Conservation (phyloP, 2,888 invertebrate species). For the Drosophila merina region DNA sequence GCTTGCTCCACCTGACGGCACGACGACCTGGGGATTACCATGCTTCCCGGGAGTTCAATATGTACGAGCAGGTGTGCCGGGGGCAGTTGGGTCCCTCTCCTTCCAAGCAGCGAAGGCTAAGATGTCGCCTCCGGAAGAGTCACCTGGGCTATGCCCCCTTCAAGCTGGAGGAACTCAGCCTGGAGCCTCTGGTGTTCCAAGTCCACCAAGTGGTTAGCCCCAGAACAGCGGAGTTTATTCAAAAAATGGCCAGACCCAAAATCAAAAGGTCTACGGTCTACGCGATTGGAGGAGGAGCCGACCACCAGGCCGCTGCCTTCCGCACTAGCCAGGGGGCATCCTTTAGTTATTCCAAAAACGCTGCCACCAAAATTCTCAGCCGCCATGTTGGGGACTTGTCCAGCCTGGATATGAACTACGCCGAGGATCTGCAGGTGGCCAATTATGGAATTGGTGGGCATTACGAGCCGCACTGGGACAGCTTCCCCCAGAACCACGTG, state of each 20-base stretch:
- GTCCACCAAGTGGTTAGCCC: constrained; percentile 86
- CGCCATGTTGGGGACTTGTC: constrained; percentile 88
- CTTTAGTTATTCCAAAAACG: constrained; percentile 81
- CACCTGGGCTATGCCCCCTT: constrained; percentile 72
- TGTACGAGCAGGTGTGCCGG: constrained; percentile 84
- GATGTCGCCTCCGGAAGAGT: constrained; percentile 58
- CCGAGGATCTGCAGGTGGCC: constrained; percentile 87
- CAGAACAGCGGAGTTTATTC: constrained; percentile 85
- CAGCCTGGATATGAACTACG: constrained; percentile 85
- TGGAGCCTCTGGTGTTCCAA: constrained; percentile 85
- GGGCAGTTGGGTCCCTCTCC: constrained; percentile 53
- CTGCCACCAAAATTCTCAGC: constrained; percentile 81
- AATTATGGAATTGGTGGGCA: constrained; percentile 90
- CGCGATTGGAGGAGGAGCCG: constrained; percentile 91
- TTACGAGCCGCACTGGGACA: constrained; percentile 87
- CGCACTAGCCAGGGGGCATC: constrained; percentile 87
- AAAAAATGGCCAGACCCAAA: constrained; percentile 84
- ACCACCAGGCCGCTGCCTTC: constrained; percentile 89
- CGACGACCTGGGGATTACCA: constrained; percentile 62
- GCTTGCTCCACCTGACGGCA: constrained; percentile 63
- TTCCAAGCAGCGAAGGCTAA: constrained; percentile 50
- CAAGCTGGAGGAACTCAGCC: constrained; percentile 85
- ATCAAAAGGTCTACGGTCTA: constrained; percentile 87
- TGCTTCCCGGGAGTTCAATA: constrained; percentile 60
- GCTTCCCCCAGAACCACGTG: constrained; percentile 64